Evolutionary conservation across 1,140 invertebrate genomes (phyloP).

Genomic region (Lucilia cuprina): DNA sequence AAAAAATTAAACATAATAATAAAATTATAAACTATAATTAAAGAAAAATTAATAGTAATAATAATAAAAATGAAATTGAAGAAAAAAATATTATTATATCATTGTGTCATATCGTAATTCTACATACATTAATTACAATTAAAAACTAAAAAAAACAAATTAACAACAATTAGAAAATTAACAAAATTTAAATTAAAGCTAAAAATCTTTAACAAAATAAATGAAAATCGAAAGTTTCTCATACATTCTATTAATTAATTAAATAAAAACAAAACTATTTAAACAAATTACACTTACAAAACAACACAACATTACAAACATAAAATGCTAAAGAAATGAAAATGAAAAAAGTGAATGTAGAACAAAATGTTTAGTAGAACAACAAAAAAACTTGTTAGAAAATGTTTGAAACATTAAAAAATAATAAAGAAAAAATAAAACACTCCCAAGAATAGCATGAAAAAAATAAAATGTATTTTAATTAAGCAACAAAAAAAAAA

Average conservation of each 20-base stretch:
- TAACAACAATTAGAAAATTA: slow-evolving; percentile 18
- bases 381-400: neutral
- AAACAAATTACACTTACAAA: neutral
- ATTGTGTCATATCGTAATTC: slow-evolving; percentile 33
- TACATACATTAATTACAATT: neutral
- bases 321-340: neutral
- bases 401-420: neutral
- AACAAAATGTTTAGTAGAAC: neutral
- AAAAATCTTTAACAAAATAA: neutral
- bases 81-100: slow-evolving; percentile 24
- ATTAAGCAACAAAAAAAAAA: neutral
- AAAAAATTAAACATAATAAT: neutral
- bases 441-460: neutral
- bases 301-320: too few species aligned
- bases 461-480: neutral
- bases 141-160: neutral
- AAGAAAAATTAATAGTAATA: neutral
- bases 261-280: neutral
- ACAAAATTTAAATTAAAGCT: neutral
- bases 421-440: neutral
- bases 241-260: neutral
- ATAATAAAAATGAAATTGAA: slow-evolving; percentile 1
- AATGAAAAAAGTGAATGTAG: neutral
- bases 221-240: neutral
- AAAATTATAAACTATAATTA: slow-evolving; percentile 1